Percentiles rank a stretch among this genome's conserved stretches.
phyloP scores from a whole-genome alignment of 2,888 invertebrate genomes.

The Podotricha telesiphe region DNA sequence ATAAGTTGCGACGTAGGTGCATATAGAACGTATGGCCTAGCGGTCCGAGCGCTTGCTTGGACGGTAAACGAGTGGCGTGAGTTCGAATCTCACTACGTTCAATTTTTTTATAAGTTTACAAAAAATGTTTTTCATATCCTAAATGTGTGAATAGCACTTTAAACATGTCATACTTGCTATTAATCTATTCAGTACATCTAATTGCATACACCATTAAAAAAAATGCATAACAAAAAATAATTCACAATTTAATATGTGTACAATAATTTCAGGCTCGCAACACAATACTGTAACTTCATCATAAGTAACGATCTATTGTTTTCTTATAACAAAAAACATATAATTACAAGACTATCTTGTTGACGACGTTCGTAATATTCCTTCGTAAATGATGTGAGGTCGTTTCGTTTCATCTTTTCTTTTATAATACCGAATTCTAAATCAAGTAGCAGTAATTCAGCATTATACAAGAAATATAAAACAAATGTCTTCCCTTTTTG shows the following conservation, averaged over 20 bases:
- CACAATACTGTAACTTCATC: neutral
- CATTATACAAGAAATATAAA: conserved; percentile 42
- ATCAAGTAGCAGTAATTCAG: conserved; percentile 41
- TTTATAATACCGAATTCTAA: conserved; percentile 43
- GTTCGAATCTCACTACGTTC: too few species aligned
- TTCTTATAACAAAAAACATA: neutral
- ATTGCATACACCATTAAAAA: too few species aligned
- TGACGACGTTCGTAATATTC: neutral
- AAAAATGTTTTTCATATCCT: too few species aligned
- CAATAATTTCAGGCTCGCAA: conserved; percentile 1
- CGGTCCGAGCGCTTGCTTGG: too few species aligned
- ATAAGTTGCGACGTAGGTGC: too few species aligned
- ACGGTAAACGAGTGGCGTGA: too few species aligned
- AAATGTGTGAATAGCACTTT: too few species aligned
- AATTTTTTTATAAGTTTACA: too few species aligned
- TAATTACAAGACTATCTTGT: neutral
- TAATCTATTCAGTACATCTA: too few species aligned
- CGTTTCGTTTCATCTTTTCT: conserved; percentile 38
- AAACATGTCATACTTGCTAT: too few species aligned
- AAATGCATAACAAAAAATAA: neutral
- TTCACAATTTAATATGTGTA: neutral
- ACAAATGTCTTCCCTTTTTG: conserved; percentile 8
- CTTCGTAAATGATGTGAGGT: conserved; percentile 13
- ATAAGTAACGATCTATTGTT: conserved; percentile 5
- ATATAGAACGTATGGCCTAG: too few species aligned